These are phyloP conservation scores for Eupeodes luniger DNA, from an alignment of 2,888 invertebrate genomes.

Conservation along the genomic window DNA sequence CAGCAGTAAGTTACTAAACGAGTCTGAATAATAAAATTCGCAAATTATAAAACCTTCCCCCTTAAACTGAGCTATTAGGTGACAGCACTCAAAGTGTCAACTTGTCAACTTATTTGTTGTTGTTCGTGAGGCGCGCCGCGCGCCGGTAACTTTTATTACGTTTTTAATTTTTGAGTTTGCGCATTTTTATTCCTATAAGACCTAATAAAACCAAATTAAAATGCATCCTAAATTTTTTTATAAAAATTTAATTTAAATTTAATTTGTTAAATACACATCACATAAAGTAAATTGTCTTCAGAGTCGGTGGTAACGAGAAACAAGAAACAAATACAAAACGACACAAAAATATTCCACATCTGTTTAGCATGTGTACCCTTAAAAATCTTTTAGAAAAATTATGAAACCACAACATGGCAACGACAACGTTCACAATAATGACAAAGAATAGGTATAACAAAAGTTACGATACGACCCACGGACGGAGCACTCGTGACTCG, in stretches of 20 bases:
- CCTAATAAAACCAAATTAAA: no score
- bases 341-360: slow-evolving; percentile 45
- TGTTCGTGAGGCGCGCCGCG: no score
- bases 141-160: no score
- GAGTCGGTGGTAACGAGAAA: not conserved
- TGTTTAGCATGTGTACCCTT: slow-evolving; percentile 51
- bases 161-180: no score
- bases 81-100: no score
- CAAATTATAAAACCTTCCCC: no score
- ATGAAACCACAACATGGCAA: slow-evolving; percentile 24
- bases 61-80: no score
- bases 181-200: no score
- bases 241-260: not conserved
- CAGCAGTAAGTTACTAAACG: no score
- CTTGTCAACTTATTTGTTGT: no score
- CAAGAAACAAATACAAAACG: not conserved
- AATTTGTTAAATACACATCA: not conserved
- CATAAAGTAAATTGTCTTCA: not conserved
- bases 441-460: not conserved
- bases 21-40: no score
- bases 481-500: not conserved
- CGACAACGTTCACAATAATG: not conserved
- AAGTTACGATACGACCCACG: not conserved
- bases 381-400: slow-evolving; percentile 46
- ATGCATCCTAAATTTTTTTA: no score